phyloP scores from a whole-genome alignment of 2,797 vertebrate species.

The Crenichthys baileyi region DNA sequence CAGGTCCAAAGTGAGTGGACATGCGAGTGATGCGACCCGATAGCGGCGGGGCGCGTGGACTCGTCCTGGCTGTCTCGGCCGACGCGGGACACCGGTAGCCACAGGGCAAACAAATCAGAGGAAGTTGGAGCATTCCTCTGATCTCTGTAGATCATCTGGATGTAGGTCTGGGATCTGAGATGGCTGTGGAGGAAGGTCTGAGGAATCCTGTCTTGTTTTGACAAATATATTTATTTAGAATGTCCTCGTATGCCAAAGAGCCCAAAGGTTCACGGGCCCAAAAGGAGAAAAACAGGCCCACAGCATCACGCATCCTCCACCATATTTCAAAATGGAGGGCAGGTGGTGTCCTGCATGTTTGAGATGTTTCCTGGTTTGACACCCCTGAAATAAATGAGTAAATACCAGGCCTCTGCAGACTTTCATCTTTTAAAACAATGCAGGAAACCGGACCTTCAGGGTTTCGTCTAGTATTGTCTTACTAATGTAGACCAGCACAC shows the following conservation, averaged over 20 bases:
- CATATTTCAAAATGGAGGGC: neutral
- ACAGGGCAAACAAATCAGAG: conserved; percentile 68
- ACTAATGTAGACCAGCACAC: no score
- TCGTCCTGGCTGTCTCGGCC: conserved; percentile 55
- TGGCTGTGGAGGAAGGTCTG: no score
- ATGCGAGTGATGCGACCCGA: conserved; percentile 68
- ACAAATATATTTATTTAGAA: neutral
- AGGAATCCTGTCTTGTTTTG: neutral
- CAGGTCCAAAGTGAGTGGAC: conserved; percentile 71
- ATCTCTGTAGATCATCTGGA: no score
- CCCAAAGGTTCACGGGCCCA: no score
- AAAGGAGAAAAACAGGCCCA: neutral
- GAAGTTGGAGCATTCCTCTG: conserved; percentile 36
- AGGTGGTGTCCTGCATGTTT: neutral
- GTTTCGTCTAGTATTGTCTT: no score
- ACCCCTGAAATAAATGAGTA: neutral
- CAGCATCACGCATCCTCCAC: neutral
- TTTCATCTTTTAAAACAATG: no score
- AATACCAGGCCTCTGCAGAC: no score
- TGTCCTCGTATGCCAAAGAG: neutral
- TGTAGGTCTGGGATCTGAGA: no score
- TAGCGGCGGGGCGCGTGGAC: conserved; percentile 44
- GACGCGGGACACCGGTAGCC: conserved; percentile 58
- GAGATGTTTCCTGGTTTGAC: neutral
- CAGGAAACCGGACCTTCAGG: no score